These are phyloP conservation scores for Carcharodon carcharias DNA, from an alignment of 2,797 vertebrate species.

Conservation along the genomic window DNA sequence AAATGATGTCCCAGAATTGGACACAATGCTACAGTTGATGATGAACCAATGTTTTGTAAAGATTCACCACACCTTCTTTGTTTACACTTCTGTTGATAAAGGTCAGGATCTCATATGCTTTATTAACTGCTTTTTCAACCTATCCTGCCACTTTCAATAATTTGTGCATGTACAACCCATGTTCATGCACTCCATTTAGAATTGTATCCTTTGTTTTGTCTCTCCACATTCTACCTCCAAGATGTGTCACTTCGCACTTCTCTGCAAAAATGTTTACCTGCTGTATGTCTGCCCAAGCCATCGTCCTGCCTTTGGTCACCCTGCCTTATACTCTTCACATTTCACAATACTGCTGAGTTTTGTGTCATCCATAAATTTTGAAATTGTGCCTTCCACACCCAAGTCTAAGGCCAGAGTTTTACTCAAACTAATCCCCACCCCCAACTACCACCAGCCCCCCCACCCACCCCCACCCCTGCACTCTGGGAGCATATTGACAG, in stretches of 20 bases:
- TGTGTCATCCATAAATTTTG: too few species aligned
- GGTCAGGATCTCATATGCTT: too few species aligned
- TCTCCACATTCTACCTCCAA: not conserved
- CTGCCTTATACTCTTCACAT: not conserved
- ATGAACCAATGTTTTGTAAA: not conserved
- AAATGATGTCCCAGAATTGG: not conserved
- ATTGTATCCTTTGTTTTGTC: not conserved
- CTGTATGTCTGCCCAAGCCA: not conserved
- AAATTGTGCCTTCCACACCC: too few species aligned
- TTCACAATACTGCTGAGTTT: too few species aligned
- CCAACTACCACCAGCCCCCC: too few species aligned
- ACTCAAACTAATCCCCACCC: too few species aligned
- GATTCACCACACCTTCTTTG: not conserved
- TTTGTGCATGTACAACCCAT: not conserved
- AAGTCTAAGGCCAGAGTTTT: too few species aligned
- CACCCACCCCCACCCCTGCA: too few species aligned
- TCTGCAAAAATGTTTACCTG: not conserved
- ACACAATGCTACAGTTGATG: not conserved
- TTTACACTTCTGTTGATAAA: not conserved
- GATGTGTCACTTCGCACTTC: not conserved
- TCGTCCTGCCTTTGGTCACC: too few species aligned
- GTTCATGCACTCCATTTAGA: not conserved
- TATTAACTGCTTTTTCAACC: too few species aligned
- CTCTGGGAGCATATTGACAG: too few species aligned
- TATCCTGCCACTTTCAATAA: not conserved